Percentiles rank a stretch among this genome's conserved stretches.
These are phyloP conservation scores for Falco berigora DNA, from an alignment of 2,797 vertebrate species.

Conservation along the genomic window DNA sequence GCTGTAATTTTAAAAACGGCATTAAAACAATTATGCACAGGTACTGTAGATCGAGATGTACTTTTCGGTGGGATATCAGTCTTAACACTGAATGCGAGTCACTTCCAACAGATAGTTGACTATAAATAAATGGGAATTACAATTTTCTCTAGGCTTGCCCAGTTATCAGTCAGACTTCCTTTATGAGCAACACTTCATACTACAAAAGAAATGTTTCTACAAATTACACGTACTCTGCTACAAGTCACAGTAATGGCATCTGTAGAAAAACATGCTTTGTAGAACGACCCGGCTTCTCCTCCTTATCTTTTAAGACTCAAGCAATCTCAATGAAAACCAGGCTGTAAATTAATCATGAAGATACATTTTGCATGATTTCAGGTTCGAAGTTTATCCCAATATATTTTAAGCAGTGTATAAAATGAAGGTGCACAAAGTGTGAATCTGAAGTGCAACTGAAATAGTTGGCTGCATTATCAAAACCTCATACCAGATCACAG, in stretches of 20 bases:
- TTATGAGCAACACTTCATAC: not conserved
- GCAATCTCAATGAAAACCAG: not conserved
- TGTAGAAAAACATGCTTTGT: not conserved
- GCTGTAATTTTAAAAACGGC: not conserved
- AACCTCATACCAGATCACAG: fast-evolving
- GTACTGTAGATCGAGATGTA: not conserved
- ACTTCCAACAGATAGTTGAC: not conserved
- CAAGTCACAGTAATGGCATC: not conserved
- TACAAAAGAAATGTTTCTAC: not conserved
- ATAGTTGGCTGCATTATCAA: not conserved
- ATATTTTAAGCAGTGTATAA: not conserved
- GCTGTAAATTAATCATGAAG: not conserved
- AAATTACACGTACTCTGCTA: not conserved
- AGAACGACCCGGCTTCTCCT: not conserved
- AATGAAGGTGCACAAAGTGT: not conserved
- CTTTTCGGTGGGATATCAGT: not conserved
- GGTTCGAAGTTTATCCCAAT: not conserved
- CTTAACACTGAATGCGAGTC: not conserved
- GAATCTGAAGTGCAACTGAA: not conserved
- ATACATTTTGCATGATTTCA: not conserved
- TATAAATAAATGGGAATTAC: not conserved
- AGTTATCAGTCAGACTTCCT: not conserved
- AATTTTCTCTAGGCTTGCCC: not conserved
- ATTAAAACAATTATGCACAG: not conserved
- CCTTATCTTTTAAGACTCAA: not conserved